Evolutionary conservation across 2,797 vertebrate genomes (phyloP).

Genomic region (Avahi laniger): DNA sequence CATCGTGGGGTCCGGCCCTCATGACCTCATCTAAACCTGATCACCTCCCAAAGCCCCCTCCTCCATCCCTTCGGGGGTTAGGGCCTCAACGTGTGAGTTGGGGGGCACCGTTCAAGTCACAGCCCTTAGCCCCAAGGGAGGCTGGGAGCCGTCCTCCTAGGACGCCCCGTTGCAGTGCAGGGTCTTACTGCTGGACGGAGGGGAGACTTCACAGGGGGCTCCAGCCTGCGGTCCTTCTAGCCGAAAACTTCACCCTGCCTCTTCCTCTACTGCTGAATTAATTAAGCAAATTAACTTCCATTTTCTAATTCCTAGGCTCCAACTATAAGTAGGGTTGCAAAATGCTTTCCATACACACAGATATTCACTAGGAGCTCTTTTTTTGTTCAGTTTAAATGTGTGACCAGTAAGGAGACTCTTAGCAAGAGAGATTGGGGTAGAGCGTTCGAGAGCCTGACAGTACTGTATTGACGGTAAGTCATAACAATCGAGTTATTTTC

Average conservation of each 20-base stretch:
- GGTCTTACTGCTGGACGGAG: rapidly evolving
- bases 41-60: background rate
- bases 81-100: background rate
- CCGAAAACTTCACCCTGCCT: rapidly evolving
- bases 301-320: background rate
- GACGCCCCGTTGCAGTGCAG: rapidly evolving
- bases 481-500: background rate
- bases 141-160: too few relatives aligned
- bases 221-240: rapidly evolving
- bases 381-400: too few relatives aligned
- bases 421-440: rapidly evolving
- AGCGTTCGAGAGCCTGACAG: rapidly evolving
- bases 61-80: background rate
- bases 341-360: too few relatives aligned
- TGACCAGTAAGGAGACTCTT: background rate
- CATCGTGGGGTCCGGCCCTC: background rate
- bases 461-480: background rate
- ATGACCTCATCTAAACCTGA: background rate
- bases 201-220: rapidly evolving
- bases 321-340: rapidly evolving
- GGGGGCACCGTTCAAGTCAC: background rate
- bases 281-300: too few relatives aligned
- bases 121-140: too few relatives aligned
- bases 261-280: rapidly evolving
- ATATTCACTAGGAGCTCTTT: background rate